Conservation (phyloP, 2,797 vertebrate genomes). For the Carduelis carduelis region DNA sequence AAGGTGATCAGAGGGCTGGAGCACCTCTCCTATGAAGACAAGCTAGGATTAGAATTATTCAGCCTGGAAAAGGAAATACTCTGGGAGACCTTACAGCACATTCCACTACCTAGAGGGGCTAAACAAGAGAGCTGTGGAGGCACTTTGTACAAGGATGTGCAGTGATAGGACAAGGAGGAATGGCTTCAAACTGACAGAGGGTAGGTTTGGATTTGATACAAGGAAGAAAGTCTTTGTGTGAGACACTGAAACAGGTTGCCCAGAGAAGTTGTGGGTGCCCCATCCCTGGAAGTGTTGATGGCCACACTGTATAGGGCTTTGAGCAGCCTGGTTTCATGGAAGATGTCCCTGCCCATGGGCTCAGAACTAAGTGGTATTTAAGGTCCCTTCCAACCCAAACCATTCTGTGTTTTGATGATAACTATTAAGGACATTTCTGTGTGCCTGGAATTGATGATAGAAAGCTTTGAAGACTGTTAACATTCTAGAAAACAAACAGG, state of each 20-base stretch:
- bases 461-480: neutral
- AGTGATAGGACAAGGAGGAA: neutral
- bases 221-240: neutral
- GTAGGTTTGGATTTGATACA: neutral
- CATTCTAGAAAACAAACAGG: conserved; percentile 12
- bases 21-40: neutral
- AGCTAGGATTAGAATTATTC: neutral
- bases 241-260: neutral
- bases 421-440: neutral
- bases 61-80: neutral
- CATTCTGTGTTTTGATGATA: neutral
- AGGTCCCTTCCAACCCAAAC: neutral
- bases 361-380: neutral
- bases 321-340: neutral
- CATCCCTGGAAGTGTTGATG: neutral
- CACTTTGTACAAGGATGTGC: neutral
- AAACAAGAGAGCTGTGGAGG: neutral
- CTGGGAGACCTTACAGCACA: neutral
- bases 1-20: neutral
- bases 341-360: neutral
- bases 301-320: neutral
- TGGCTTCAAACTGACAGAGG: neutral
- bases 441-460: neutral
- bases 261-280: neutral
- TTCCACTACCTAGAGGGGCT: neutral